phyloP scores from a whole-genome alignment of 2,797 vertebrate genomes.

The Limnodromus scolopaceus region DNA sequence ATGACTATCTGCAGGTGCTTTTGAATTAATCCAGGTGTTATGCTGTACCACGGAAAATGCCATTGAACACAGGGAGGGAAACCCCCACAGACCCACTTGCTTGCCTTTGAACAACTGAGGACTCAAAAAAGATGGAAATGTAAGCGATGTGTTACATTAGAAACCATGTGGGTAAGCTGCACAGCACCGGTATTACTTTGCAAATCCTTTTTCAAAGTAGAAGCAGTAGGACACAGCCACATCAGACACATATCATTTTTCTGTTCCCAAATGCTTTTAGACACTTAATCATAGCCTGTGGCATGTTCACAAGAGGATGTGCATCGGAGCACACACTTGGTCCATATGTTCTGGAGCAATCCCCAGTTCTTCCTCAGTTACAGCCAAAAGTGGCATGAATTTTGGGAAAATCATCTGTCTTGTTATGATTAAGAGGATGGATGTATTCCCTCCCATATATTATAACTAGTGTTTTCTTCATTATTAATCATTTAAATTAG shows the following conservation, averaged over 20 bases:
- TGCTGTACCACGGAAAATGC: background rate
- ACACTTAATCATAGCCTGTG: conserved; percentile 11
- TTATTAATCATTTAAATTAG: conserved; percentile 15
- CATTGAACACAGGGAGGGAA: background rate
- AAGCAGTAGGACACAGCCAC: background rate
- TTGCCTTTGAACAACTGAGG: background rate
- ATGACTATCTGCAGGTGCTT: background rate
- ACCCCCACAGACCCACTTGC: background rate
- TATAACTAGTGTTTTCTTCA: background rate
- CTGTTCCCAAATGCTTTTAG: background rate
- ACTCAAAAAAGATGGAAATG: background rate
- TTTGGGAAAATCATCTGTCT: conserved; percentile 10
- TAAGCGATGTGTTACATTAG: background rate
- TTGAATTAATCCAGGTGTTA: background rate
- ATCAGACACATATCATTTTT: background rate
- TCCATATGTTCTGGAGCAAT: conserved; percentile 48
- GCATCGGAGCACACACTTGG: background rate
- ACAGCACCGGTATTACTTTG: background rate
- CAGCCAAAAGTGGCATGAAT: conserved; percentile 16
- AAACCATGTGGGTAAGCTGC: background rate
- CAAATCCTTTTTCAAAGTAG: conserved; percentile 33
- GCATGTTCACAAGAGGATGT: background rate
- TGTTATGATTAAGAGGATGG: background rate
- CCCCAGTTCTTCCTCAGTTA: background rate
- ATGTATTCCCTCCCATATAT: background rate